A percentile compares a stretch with the other conserved stretches of the same genome.
These are phyloP conservation scores for Kryptolebias marmoratus DNA, from an alignment of 2,113 vertebrate genomes.

Conservation along the genomic window DNA sequence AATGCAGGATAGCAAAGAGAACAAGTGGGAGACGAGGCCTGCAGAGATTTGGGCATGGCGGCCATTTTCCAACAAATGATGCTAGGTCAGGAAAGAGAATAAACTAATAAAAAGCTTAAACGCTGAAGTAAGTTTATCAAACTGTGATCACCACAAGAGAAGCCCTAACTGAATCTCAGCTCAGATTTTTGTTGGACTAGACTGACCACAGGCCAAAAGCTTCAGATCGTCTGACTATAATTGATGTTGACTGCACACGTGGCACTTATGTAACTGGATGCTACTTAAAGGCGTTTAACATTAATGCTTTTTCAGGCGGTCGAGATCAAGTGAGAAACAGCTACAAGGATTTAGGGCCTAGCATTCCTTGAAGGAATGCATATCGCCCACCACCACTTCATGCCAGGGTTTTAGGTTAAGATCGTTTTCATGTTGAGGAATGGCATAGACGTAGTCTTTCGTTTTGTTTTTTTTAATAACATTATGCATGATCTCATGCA, in stretches of 20 bases:
- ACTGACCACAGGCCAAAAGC: slow-evolving; percentile 48
- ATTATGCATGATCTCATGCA: too few relatives aligned
- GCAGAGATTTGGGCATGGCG: slow-evolving; percentile 59
- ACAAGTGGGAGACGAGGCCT: slow-evolving; percentile 65
- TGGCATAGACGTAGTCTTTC: too few relatives aligned
- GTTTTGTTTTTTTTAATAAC: too few relatives aligned
- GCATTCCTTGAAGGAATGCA: too few relatives aligned
- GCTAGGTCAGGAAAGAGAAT: slow-evolving; percentile 25
- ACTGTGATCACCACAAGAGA: slow-evolving; percentile 57
- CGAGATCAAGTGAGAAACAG: background rate
- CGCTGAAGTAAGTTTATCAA: slow-evolving; percentile 44
- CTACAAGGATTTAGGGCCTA: background rate
- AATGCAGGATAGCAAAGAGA: slow-evolving; percentile 64
- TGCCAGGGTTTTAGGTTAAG: too few relatives aligned
- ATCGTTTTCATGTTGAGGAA: too few relatives aligned
- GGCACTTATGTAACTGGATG: slow-evolving; percentile 56
- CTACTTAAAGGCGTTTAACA: slow-evolving; percentile 47
- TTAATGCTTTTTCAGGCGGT: slow-evolving; percentile 14
- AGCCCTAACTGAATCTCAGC: slow-evolving; percentile 46
- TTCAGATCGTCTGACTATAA: slow-evolving; percentile 53
- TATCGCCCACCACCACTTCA: too few relatives aligned
- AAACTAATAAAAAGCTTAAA: slow-evolving; percentile 26
- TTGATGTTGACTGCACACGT: slow-evolving; percentile 59
- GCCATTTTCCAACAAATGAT: slow-evolving; percentile 61
- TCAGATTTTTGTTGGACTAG: slow-evolving; percentile 34